Evolutionary conservation across 2,113 vertebrate species (phyloP).

Genomic region (Artemisiospiza belli): DNA sequence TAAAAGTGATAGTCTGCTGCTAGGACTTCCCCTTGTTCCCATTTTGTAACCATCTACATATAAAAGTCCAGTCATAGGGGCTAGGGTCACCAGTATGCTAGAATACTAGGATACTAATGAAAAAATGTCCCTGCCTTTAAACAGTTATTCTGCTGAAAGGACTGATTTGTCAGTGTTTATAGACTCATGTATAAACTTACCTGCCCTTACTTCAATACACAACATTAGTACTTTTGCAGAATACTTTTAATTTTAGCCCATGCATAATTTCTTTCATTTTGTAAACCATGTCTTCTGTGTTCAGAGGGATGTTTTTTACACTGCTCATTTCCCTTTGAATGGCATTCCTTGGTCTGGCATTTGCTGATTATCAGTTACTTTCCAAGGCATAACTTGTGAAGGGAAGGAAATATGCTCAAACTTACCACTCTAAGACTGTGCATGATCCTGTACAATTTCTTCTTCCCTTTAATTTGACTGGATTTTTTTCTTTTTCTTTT

Average conservation of each 20-base stretch:
- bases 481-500: neutral
- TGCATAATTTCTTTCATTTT: neutral
- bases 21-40: neutral
- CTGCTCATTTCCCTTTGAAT: neutral
- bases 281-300: neutral
- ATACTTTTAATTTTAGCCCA: neutral
- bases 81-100: neutral
- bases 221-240: neutral
- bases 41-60: neutral
- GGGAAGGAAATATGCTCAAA: neutral
- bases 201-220: neutral
- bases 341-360: neutral
- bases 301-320: neutral
- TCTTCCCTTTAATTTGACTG: neutral
- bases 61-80: neutral
- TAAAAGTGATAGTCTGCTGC: neutral
- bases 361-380: neutral
- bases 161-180: neutral
- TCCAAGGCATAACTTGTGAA: neutral
- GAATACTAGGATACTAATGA: neutral
- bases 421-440: neutral
- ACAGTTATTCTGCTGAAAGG: neutral
- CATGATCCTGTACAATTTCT: neutral
- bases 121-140: neutral
- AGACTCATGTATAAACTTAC: neutral